Evolutionary conservation across 2,113 vertebrate species (phyloP).

Genomic region (Laticauda laticaudata): DNA sequence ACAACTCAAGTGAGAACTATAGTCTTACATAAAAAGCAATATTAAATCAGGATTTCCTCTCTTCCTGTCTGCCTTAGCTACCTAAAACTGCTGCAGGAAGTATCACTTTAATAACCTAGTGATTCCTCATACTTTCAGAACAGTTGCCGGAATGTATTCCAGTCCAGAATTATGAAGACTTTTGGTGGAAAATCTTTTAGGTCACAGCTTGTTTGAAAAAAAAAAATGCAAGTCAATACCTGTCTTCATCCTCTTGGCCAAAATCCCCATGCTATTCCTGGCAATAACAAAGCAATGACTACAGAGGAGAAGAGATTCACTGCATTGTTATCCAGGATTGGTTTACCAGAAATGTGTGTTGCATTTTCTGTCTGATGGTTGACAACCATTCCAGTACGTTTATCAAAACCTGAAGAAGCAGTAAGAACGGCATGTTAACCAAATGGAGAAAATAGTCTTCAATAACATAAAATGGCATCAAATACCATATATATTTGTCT

Average conservation of each 20-base stretch:
- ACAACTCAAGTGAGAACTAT: not conserved
- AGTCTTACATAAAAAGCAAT: not conserved
- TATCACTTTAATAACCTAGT: constrained; percentile 6
- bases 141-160: constrained; percentile 19
- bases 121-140: constrained; percentile 6
- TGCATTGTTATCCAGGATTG: constrained; percentile 92
- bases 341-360: constrained; percentile 85
- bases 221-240: constrained; percentile 23
- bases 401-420: constrained; percentile 81
- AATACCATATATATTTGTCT: not conserved
- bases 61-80: not conserved
- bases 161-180: constrained; percentile 13
- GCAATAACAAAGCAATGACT: constrained; percentile 83
- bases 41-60: not conserved
- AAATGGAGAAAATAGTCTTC: not conserved
- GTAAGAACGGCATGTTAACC: constrained; percentile 10
- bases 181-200: constrained; percentile 26
- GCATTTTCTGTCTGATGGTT: constrained; percentile 74
- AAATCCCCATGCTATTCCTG: constrained; percentile 81
- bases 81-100: not conserved
- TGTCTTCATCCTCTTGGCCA: constrained; percentile 80
- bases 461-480: constrained; percentile 15
- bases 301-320: constrained; percentile 95
- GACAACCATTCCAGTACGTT: constrained; percentile 84
- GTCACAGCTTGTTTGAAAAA: constrained; percentile 30